Conservation (phyloP, 92 coral and sea anemone genomes). For the Ricordea florida region DNA sequence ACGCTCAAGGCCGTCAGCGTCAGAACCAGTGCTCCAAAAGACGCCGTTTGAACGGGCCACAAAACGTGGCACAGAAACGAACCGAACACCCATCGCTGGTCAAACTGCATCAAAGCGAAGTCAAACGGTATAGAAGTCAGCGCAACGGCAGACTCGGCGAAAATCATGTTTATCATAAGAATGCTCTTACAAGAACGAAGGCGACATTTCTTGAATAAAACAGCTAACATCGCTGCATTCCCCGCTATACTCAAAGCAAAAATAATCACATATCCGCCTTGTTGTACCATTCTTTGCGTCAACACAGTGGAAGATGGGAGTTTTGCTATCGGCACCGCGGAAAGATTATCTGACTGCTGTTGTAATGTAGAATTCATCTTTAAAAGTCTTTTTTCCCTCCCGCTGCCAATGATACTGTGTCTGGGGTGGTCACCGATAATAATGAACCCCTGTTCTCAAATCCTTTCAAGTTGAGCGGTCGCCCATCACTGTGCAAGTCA, state of each 20-base stretch:
- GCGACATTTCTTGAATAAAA: conserved; percentile 53
- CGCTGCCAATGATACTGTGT: too few relatives aligned
- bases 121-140: conserved; percentile 75
- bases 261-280: conserved; percentile 38
- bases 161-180: conserved; percentile 69
- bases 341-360: too few relatives aligned
- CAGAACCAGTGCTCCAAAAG: conserved; percentile 73
- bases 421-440: too few relatives aligned
- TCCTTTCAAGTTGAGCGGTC: too few relatives aligned
- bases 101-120: conserved; percentile 29
- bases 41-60: conserved; percentile 79
- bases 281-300: not conserved
- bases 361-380: too few relatives aligned
- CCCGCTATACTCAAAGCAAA: conserved; percentile 68
- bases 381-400: too few relatives aligned
- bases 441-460: too few relatives aligned
- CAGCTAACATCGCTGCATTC: conserved; percentile 67
- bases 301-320: too few relatives aligned
- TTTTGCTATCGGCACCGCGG: too few relatives aligned
- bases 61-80: conserved; percentile 63
- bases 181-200: conserved; percentile 56
- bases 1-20: conserved; percentile 64
- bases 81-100: conserved; percentile 71
- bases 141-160: conserved; percentile 70
- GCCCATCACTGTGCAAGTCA: too few relatives aligned